A percentile compares a stretch with the other conserved stretches of the same genome.
phyloP scores from a whole-genome alignment of 2,113 vertebrate species.

The Cariama cristata region DNA sequence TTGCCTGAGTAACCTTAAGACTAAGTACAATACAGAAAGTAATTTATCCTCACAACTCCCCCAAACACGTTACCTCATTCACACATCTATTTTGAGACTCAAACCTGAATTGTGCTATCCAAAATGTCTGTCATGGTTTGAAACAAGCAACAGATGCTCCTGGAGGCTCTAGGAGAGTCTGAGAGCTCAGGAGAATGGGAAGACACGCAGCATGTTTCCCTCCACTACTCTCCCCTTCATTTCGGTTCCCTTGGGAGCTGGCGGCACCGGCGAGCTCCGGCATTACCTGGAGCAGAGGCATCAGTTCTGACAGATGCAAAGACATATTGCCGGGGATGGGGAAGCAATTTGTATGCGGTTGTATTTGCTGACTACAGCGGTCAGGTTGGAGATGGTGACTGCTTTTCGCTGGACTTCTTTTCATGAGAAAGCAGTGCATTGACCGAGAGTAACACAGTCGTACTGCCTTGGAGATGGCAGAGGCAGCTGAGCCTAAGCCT shows the following conservation, averaged over 20 bases:
- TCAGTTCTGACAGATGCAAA: neutral
- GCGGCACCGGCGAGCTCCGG: neutral
- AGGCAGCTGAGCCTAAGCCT: neutral
- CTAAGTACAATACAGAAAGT: neutral
- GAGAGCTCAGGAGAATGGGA: neutral
- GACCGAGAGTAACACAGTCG: neutral
- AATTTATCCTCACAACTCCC: neutral
- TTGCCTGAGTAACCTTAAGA: conserved; percentile 39
- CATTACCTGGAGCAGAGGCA: neutral
- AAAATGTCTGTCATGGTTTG: neutral
- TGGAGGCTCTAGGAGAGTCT: neutral
- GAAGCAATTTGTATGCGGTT: neutral
- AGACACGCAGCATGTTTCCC: neutral
- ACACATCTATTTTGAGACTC: neutral
- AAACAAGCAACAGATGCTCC: neutral
- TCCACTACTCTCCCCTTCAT: neutral
- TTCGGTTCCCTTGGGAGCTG: neutral
- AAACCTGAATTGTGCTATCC: neutral
- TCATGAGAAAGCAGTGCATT: neutral
- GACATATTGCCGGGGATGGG: neutral
- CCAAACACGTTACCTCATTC: neutral
- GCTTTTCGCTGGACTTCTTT: neutral
- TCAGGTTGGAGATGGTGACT: neutral
- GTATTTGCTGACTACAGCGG: neutral
- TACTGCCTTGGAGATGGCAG: neutral